A percentile compares a stretch with the other conserved stretches of the same genome.
Conservation (phyloP, 2,888 invertebrate genomes). For the Pyrocoelia pectoralis region DNA sequence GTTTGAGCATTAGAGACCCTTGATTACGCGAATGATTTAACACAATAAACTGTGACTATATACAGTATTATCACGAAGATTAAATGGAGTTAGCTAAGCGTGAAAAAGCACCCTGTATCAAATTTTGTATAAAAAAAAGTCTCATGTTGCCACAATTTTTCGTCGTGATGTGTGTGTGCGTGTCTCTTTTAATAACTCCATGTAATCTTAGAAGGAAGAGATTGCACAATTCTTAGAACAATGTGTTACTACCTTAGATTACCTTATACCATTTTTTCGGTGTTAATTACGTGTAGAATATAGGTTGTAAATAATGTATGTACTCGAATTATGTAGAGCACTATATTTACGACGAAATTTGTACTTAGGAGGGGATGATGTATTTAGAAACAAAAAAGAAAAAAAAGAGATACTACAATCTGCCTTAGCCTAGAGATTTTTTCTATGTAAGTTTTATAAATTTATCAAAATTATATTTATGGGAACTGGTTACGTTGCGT, state of each 20-base stretch:
- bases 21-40: slow-evolving; percentile 23
- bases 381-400: too few species aligned
- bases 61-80: slow-evolving; percentile 5
- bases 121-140: slow-evolving; percentile 3
- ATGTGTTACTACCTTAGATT: slow-evolving; percentile 4
- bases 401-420: slow-evolving; percentile 15
- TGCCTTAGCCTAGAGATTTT: slow-evolving; percentile 22
- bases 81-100: neutral
- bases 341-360: slow-evolving; percentile 14
- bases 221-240: slow-evolving; percentile 1
- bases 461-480: slow-evolving; percentile 6
- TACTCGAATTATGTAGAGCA: slow-evolving; percentile 20
- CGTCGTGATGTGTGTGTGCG: neutral
- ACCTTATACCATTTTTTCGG: slow-evolving; percentile 14
- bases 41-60: slow-evolving; percentile 6
- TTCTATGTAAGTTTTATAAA: slow-evolving; percentile 19
- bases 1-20: slow-evolving; percentile 32
- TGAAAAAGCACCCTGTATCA: neutral
- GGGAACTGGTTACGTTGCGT: neutral
- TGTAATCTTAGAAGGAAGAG: neutral
- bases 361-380: slow-evolving; percentile 14
- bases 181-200: neutral
- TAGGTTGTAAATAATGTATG: slow-evolving; percentile 21
- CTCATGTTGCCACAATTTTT: neutral
- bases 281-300: slow-evolving; percentile 11